A percentile compares a stretch with the other conserved stretches of the same genome.
These are phyloP conservation scores for Paramuricea clavata DNA, from an alignment of 92 coral and sea anemone species.

Conservation along the genomic window DNA sequence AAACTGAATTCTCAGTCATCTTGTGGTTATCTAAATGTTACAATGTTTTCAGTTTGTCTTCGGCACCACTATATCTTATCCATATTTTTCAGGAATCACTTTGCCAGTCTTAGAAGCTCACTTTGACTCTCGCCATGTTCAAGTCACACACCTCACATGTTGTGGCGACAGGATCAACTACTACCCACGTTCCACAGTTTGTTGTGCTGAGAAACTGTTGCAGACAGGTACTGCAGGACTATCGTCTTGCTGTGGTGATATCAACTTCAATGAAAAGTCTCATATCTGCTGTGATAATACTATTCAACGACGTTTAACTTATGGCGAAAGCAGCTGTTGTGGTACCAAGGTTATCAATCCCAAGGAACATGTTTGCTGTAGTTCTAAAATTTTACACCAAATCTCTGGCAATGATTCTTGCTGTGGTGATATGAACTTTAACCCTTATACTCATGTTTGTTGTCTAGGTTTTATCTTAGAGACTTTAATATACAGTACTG, in stretches of 20 bases:
- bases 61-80: not conserved
- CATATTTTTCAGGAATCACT: not conserved
- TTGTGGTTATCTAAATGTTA: too few relatives aligned
- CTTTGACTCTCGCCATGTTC: not conserved
- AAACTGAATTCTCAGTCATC: too few relatives aligned
- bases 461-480: not conserved
- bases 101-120: not conserved
- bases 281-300: not conserved
- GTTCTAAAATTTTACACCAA: not conserved
- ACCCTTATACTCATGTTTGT: constrained; percentile 12
- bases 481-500: not conserved
- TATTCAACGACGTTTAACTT: not conserved
- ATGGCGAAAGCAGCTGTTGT: not conserved
- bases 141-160: not conserved
- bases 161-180: not conserved
- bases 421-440: not conserved
- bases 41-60: too few relatives aligned
- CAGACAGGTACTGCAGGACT: not conserved
- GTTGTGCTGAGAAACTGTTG: not conserved
- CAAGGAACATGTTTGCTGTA: not conserved
- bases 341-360: not conserved
- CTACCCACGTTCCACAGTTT: not conserved
- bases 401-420: not conserved
- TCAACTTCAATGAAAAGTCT: not conserved
- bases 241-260: not conserved